Conservation (phyloP, 2,797 vertebrate genomes). For the Astyanax mexicanus region DNA sequence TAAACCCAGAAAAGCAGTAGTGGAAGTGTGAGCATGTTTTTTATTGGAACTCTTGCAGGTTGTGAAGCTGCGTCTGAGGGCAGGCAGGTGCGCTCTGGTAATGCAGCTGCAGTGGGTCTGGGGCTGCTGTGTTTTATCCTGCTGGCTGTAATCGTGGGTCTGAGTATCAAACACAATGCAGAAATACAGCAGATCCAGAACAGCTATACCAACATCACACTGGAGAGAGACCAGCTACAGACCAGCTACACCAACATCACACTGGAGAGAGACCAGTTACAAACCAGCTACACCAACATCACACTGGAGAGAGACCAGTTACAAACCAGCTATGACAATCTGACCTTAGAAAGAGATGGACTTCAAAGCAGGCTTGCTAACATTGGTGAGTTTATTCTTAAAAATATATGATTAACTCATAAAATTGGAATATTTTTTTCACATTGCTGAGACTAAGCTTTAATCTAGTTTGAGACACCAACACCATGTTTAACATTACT, state of each 20-base stretch:
- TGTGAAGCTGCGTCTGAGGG: slow-evolving; percentile 17
- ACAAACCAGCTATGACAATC: not conserved
- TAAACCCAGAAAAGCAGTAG: slow-evolving; percentile 19
- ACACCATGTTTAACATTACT: too few relatives aligned
- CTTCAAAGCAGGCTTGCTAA: slow-evolving; percentile 5
- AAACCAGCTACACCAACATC: too few relatives aligned
- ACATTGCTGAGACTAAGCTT: too few relatives aligned
- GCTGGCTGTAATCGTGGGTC: slow-evolving; percentile 10
- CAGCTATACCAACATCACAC: not conserved
- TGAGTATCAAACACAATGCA: slow-evolving; percentile 18
- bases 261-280: slow-evolving; percentile 1
- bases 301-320: too few relatives aligned
- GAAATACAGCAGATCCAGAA: not conserved
- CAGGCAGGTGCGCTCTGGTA: slow-evolving; percentile 5
- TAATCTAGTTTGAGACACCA: too few relatives aligned
- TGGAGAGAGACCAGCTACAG: not conserved
- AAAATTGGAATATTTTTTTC: too few relatives aligned
- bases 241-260: not conserved
- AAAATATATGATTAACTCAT: not conserved
- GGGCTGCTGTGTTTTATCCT: slow-evolving; percentile 48
- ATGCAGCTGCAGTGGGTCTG: slow-evolving; percentile 25
- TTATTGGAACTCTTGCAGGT: not conserved
- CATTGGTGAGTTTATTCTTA: not conserved
- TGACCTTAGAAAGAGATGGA: not conserved
- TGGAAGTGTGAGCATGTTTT: slow-evolving; percentile 5